Conservation (phyloP, 1,140 invertebrate species). For the Neuroterus valhalla region DNA sequence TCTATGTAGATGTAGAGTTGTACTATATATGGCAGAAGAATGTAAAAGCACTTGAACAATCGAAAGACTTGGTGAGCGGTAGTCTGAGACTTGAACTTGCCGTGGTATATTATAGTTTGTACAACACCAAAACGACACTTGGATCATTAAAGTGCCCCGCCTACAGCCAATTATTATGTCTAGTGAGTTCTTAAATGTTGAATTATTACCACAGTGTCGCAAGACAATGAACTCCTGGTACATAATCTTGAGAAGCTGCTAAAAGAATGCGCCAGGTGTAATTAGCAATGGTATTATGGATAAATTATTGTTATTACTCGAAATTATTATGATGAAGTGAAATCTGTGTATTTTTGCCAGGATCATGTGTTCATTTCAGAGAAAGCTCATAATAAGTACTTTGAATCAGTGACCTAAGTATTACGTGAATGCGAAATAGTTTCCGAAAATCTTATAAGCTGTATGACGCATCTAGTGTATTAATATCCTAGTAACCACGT, state of each 20-base stretch:
- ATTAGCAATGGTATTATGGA: slow-evolving; percentile 1
- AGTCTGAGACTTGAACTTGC: too few relatives aligned
- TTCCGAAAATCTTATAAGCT: background rate
- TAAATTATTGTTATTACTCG: slow-evolving; percentile 17
- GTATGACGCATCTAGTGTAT: slow-evolving; percentile 2
- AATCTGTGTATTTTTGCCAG: too few relatives aligned
- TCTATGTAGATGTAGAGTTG: too few relatives aligned
- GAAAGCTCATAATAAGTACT: too few relatives aligned
- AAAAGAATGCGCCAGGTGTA: slow-evolving; percentile 14
- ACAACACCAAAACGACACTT: too few relatives aligned
- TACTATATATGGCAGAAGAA: background rate
- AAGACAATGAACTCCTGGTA: slow-evolving; percentile 24
- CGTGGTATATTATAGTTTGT: too few relatives aligned
- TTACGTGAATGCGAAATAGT: slow-evolving; percentile 6
- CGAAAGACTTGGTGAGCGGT: too few relatives aligned
- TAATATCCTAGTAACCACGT: slow-evolving; percentile 5
- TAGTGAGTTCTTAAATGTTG: slow-evolving; percentile 11
- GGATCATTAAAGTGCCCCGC: slow-evolving; percentile 10
- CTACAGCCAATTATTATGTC: slow-evolving; percentile 18
- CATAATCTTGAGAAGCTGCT: slow-evolving; percentile 30
- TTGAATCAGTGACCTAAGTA: background rate
- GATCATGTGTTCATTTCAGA: too few relatives aligned
- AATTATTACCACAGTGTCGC: slow-evolving; percentile 31
- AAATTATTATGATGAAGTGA: slow-evolving; percentile 5
- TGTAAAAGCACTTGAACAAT: background rate